These are phyloP conservation scores for Ianthella basta DNA, from an alignment of 37 sponge, comb jelly and placozoan species.

Conservation along the genomic window DNA sequence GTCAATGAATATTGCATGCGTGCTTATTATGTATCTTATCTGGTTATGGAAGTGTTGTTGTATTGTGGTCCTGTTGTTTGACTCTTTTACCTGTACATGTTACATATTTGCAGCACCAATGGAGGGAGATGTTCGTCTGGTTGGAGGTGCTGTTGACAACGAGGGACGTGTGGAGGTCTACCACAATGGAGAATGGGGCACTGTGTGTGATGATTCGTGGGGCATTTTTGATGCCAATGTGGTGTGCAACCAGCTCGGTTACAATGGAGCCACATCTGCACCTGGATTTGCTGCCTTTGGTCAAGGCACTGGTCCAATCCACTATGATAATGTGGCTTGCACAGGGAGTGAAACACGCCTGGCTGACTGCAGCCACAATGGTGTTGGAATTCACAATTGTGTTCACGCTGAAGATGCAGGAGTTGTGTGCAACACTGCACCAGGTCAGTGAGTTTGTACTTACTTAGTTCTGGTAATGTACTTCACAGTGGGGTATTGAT, in stretches of 20 bases:
- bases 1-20: too few species aligned
- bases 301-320: constrained; percentile 12
- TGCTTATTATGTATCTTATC: too few species aligned
- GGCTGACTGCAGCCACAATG: constrained; percentile 13
- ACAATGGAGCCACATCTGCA: too few species aligned
- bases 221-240: constrained; percentile 13
- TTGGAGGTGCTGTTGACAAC: constrained; percentile 19
- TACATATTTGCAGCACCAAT: too few species aligned
- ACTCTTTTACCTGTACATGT: too few species aligned
- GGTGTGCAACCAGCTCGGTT: constrained; percentile 10
- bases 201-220: constrained; percentile 4
- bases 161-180: constrained; percentile 44
- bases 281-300: too few species aligned
- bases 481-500: too few species aligned
- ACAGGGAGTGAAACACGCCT: background rate
- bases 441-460: too few species aligned
- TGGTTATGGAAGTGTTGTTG: too few species aligned
- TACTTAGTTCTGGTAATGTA: too few species aligned
- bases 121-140: background rate
- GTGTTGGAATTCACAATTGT: constrained; percentile 15
- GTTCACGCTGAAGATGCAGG: constrained; percentile 29
- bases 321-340: constrained; percentile 10
- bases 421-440: too few species aligned
- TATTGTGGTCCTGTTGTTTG: too few species aligned
- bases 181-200: constrained; percentile 17